Base-by-base conservation (phyloP, 2,797 vertebrate species). In the Melopsittacus undulatus region DNA sequence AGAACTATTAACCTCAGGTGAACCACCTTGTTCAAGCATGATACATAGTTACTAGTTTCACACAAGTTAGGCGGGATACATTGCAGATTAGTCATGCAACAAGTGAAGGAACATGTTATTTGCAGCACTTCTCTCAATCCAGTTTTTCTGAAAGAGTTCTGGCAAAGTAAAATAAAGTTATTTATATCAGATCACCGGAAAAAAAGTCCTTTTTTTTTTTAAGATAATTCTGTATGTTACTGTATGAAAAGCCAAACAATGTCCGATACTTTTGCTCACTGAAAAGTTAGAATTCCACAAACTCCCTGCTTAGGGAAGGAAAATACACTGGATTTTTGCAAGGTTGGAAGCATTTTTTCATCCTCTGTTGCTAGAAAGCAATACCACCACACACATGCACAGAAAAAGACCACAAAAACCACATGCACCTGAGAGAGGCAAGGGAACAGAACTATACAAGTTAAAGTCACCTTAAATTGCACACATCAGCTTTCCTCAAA, bases 41-140 rank as follows among this genome's bases (percentile, higher is more conserved):
- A 94, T 94, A 83, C 94, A 95, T 79, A 89, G 75, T 76, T 92
- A 82, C 45, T 56, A 89, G 94, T 30, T 95, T 72, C 94, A 90
- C 89, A 92, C 89, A 73, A 93, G 92, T 95, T 49, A 78, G 83
- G 89, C 87, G 0, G 95, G 92, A 96, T 96, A 87, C 72, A 83
- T 83, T 76, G 61, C 49, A 45, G 49, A 75, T 95, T 95, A 95
- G 92, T 96, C 96, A 97, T 2, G 21, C 78, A 91, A 70, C 70
- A 86, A 92, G 82, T 32, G 73, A 94, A 75, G 61, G 68, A 91
- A 87, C 70, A 20, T 73, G 68, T 86, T 48, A 95, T 85, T 93
- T 86, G 83, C 21, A 59, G 46, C 27, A 57, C 45, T 30, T 73
- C 73, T 56, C 62, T 52, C 32, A 24, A 27, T 46, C 79, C 5